Conservation (phyloP, 2,113 vertebrate species). For the Regulus satrapa region DNA sequence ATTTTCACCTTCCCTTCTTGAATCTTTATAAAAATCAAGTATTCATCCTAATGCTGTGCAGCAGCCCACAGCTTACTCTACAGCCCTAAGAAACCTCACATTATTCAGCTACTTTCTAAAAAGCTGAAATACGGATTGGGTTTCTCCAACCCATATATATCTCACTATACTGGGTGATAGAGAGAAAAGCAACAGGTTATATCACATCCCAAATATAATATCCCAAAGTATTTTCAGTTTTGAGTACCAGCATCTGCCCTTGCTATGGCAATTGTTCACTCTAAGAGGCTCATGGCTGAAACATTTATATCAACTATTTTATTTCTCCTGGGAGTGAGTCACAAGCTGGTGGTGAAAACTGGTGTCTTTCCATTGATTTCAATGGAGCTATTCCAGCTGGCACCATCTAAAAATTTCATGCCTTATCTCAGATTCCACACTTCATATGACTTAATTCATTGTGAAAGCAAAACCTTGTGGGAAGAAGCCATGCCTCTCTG, state of each 20-base stretch:
- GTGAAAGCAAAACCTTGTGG: neutral
- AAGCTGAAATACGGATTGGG: neutral
- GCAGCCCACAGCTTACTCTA: neutral
- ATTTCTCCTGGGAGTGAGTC: neutral
- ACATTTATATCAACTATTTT: neutral
- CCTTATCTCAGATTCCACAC: neutral
- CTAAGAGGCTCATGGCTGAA: neutral
- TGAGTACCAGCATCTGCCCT: neutral
- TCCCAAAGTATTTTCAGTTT: neutral
- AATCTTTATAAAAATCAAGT: neutral
- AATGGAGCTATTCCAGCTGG: neutral
- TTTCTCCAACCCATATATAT: too few relatives aligned
- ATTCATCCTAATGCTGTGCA: neutral
- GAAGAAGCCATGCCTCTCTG: neutral
- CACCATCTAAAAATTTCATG: slow-evolving; percentile 2
- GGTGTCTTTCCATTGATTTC: neutral
- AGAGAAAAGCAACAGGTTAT: neutral
- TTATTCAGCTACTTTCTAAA: neutral
- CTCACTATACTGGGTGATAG: neutral
- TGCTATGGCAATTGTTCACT: neutral
- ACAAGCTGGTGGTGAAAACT: neutral
- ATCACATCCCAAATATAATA: neutral
- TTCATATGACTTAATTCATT: neutral
- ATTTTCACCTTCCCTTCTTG: neutral
- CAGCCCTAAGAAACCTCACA: neutral